These are phyloP conservation scores for Channa maculata DNA, from an alignment of 2,113 vertebrate genomes.

Conservation along the genomic window DNA sequence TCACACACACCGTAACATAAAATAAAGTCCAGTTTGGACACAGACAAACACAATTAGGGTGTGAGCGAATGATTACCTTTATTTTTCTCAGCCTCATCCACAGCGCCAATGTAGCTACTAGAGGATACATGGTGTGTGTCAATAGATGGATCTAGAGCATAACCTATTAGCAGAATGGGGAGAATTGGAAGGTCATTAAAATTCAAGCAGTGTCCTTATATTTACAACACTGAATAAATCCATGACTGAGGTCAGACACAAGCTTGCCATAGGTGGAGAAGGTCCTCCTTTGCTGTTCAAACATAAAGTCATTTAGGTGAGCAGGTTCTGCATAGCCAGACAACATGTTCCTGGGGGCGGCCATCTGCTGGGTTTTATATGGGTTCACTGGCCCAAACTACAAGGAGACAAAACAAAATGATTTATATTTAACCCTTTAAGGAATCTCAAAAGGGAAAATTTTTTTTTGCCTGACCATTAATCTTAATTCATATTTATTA, in stretches of 20 bases:
- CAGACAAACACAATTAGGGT: not conserved
- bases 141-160: constrained; percentile 96
- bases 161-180: constrained; percentile 83
- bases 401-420: not conserved
- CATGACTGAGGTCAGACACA: not conserved
- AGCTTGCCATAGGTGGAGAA: constrained; percentile 94
- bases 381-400: constrained; percentile 97
- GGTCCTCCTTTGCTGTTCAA: constrained; percentile 97
- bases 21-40: not conserved
- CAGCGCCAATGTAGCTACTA: constrained; percentile 91
- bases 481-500: no score
- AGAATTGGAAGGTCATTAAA: constrained; percentile 1
- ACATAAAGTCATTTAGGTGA: constrained; percentile 99
- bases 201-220: not conserved
- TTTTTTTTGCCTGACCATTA: no score
- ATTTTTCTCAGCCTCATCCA: constrained; percentile 98
- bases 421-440: not conserved
- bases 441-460: not conserved
- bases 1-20: not conserved
- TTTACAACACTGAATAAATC: not conserved
- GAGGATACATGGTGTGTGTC: constrained; percentile 87
- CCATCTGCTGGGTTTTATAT: constrained; percentile 95
- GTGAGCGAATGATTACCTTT: constrained; percentile 85
- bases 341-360: constrained; percentile 97
- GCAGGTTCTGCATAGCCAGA: constrained; percentile 97